phyloP scores from a whole-genome alignment of 2,797 vertebrate species.

The Gambelia wislizenii region DNA sequence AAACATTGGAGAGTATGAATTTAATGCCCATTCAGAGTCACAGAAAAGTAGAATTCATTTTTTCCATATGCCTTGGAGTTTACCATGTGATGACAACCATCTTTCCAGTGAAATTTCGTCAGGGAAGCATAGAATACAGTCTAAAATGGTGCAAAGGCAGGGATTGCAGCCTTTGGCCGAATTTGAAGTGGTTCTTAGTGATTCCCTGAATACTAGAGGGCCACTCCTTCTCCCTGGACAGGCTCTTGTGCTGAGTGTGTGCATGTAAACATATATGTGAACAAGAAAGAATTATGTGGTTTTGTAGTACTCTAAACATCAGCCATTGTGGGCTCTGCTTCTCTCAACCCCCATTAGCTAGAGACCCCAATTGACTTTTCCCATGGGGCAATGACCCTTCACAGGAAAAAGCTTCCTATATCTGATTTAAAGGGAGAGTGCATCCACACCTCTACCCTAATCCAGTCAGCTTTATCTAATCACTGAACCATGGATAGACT shows the following conservation, averaged over 20 bases:
- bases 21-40: background rate
- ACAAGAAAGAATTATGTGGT: background rate
- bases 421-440: background rate
- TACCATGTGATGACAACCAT: too few relatives aligned
- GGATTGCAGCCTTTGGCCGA: background rate
- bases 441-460: background rate
- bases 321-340: background rate
- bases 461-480: background rate
- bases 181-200: background rate
- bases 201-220: background rate
- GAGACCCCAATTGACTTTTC: background rate
- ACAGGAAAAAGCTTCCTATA: background rate
- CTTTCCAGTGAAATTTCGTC: background rate
- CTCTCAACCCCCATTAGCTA: background rate
- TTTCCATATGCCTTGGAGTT: too few relatives aligned
- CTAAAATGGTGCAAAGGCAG: background rate
- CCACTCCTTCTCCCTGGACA: background rate
- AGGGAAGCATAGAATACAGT: background rate
- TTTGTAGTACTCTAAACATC: background rate
- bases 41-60: background rate
- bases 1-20: too few relatives aligned
- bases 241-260: too few relatives aligned
- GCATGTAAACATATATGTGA: background rate
- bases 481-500: constrained; percentile 3
- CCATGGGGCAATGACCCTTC: background rate